Evolutionary conservation across 1,140 invertebrate genomes (phyloP), one percentile per base, ranked within the genome.

Genomic region (Trichonephila clavata): DNA sequence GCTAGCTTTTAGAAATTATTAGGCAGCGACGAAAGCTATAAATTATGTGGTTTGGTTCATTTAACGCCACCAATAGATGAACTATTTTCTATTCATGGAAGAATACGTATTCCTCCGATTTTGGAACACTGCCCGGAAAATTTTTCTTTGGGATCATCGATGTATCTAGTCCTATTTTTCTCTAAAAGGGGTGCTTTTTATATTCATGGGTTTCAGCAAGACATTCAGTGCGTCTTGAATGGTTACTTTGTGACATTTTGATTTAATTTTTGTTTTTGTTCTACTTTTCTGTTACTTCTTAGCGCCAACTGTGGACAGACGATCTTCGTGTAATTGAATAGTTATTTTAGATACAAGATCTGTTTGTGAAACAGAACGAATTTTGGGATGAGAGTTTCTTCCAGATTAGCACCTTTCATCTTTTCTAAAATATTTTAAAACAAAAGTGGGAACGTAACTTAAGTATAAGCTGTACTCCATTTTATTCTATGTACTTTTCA

Each of bases 1-100:
- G 84, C 59, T 60, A 7, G 24, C 57, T 32, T 61, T 86, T 32
- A 59, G 50, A 60, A 59, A 63, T 86, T 61, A 86, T 86, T 61
- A 86, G 59, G 2, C 50, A 13, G 24, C n/a, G 84, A 61, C 59
- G 16, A 32, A 61, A 60, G 50, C 84, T 14, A 61, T 59, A 61
- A 32, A 32, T 27, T 27, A 61, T 27, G 59, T 59, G 57, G 84
- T 27, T 60, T 59, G 50, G n/a, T 86, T 86, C 57, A 86, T 59
- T 59, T 32, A 61, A 6, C 24, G 84, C 81, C n/a, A 27, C 59
- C n/a, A 50, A 60, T 86, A 18, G 50, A 86, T 60, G 24, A 27
- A 20, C 39, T 50, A n/a, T 59, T 50, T 50, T 50, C 39, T 50
- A 57, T 83, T 83, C 50, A 50, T 83, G 43, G 50, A 21, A 20